These are phyloP conservation scores for Tubulanus polymorphus DNA, from an alignment of 2,888 invertebrate genomes.

Conservation along the genomic window DNA sequence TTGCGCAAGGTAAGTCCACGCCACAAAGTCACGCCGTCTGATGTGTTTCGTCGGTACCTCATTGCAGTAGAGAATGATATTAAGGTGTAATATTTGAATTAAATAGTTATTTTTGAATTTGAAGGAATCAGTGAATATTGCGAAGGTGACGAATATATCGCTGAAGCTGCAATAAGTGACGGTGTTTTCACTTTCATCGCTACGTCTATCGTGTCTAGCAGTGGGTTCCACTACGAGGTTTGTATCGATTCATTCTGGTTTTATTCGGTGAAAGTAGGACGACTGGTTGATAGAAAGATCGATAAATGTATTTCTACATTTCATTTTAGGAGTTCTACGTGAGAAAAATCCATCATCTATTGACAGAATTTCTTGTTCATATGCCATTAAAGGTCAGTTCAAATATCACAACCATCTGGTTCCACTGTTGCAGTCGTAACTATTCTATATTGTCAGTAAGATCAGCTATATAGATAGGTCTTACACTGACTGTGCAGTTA, in stretches of 20 bases:
- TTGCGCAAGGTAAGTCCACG: conserved; percentile 14
- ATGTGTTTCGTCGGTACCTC: too few relatives aligned
- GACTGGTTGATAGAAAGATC: too few relatives aligned
- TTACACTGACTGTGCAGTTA: too few relatives aligned
- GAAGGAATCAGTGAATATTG: conserved; percentile 52
- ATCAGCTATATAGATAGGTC: too few relatives aligned
- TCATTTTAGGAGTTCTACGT: conserved; percentile 69
- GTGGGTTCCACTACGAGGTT: conserved; percentile 66
- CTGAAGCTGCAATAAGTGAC: conserved; percentile 74
- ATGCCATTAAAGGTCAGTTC: conserved; percentile 80
- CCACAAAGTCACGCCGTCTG: too few relatives aligned
- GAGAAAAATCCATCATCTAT: conserved; percentile 74
- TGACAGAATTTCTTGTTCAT: conserved; percentile 87
- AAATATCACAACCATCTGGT: too few relatives aligned
- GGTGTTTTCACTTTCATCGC: conserved; percentile 77
- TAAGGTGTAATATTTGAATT: too few relatives aligned
- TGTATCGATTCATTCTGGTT: too few relatives aligned
- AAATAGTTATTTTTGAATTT: conserved; percentile 17
- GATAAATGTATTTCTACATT: conserved; percentile 1
- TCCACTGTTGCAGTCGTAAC: too few relatives aligned
- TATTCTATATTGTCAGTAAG: too few relatives aligned
- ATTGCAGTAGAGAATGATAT: too few relatives aligned
- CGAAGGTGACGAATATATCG: conserved; percentile 75
- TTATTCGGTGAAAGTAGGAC: too few relatives aligned
- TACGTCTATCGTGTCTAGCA: conserved; percentile 63